These are phyloP conservation scores for Himalopsyche anomala DNA, from an alignment of 2,888 invertebrate genomes.

Conservation along the genomic window DNA sequence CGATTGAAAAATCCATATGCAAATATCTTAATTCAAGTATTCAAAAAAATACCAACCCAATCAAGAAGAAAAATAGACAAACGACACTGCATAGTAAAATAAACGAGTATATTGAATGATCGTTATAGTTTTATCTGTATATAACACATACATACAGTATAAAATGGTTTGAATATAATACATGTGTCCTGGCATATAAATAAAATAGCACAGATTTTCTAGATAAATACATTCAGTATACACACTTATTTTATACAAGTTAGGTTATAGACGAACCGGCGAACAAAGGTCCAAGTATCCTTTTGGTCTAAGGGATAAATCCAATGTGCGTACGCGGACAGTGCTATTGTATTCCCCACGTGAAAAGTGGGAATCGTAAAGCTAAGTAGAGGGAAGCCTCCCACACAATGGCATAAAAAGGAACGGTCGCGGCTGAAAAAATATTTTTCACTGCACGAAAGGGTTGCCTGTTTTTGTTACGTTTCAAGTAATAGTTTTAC, in stretches of 20 bases:
- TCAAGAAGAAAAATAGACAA: no score
- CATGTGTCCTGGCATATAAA: no score
- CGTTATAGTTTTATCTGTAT: no score
- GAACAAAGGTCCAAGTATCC: constrained; percentile 34
- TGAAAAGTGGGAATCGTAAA: constrained; percentile 22
- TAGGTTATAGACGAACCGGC: not conserved
- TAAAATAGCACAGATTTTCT: no score
- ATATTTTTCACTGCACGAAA: not conserved
- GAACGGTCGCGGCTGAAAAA: constrained; percentile 19
- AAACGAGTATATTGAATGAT: no score
- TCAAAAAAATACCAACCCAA: no score
- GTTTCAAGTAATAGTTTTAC: constrained; percentile 22
- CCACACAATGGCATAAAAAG: constrained; percentile 24
- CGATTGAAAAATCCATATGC: no score
- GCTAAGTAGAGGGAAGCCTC: constrained; percentile 31
- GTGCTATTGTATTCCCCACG: constrained; percentile 18
- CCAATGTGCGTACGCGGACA: constrained; percentile 34
- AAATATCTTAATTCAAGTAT: no score
- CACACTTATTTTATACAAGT: not conserved
- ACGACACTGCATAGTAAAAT: no score
- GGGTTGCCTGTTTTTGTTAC: constrained; percentile 31
- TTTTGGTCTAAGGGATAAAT: constrained; percentile 16
- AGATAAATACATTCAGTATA: no score
- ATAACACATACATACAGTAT: no score
- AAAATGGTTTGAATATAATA: no score